A percentile compares a stretch with the other conserved stretches of the same genome.
These are phyloP conservation scores for Zhuqinia jingwanae DNA, from an alignment of 2,888 invertebrate species.

Conservation along the genomic window DNA sequence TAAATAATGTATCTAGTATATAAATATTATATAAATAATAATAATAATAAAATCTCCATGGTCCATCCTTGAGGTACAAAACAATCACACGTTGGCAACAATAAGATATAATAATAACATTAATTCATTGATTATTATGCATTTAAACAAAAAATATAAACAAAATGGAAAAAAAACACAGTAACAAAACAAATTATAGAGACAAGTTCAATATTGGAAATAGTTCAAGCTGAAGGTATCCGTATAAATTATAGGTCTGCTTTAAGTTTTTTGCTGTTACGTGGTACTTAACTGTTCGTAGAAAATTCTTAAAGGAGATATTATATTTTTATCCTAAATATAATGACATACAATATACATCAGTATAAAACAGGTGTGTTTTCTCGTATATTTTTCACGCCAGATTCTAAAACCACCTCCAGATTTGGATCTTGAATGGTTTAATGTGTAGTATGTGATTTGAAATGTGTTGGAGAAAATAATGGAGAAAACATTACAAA, in stretches of 20 bases:
- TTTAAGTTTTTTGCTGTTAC: background rate
- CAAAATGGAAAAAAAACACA: background rate
- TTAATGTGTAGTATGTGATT: too few species aligned
- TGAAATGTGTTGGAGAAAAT: too few species aligned
- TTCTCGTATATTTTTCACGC: background rate
- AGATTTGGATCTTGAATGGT: background rate
- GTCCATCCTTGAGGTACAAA: conserved; percentile 36
- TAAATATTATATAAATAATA: conserved; percentile 6
- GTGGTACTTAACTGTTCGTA: conserved; percentile 16
- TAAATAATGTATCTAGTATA: too few species aligned
- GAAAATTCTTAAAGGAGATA: background rate
- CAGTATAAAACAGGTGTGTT: conserved; percentile 25
- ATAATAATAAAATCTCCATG: conserved; percentile 11
- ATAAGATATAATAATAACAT: background rate
- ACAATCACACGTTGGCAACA: conserved; percentile 34
- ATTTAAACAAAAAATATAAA: background rate
- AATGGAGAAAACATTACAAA: background rate
- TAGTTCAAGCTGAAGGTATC: background rate
- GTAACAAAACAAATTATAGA: background rate
- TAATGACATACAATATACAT: background rate
- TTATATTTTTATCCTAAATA: background rate
- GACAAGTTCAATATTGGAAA: background rate
- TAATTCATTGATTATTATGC: background rate
- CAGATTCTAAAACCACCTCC: background rate
- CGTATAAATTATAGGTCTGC: background rate